phyloP scores from a whole-genome alignment of 2,113 vertebrate genomes.

The Gymnobelideus leadbeateri region DNA sequence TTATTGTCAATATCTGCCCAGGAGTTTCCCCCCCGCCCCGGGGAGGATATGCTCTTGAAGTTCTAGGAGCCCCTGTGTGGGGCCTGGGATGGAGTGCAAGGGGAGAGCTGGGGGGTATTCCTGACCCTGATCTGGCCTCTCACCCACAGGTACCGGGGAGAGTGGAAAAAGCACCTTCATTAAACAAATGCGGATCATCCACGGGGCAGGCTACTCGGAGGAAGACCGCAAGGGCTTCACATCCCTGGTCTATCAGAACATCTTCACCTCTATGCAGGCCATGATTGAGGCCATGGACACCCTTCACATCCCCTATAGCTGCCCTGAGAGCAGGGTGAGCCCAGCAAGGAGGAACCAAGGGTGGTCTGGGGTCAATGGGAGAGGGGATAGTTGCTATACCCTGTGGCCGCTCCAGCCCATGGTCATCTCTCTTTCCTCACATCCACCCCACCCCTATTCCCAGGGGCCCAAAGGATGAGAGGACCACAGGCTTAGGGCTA shows the following conservation, averaged over 20 bases:
- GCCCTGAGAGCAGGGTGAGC: constrained; percentile 88
- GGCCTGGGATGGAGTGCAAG: not conserved
- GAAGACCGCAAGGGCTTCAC: constrained; percentile 88
- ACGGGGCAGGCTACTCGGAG: constrained; percentile 91
- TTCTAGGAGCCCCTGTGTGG: too few species aligned
- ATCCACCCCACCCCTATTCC: too few species aligned
- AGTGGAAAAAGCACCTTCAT: constrained; percentile 96
- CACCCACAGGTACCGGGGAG: constrained; percentile 90
- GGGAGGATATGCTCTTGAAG: not conserved
- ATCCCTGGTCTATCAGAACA: constrained; percentile 91
- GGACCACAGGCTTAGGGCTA: not conserved
- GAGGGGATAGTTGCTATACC: not conserved
- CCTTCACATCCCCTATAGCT: constrained; percentile 87
- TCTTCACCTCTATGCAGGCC: constrained; percentile 88
- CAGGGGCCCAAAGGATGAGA: not conserved
- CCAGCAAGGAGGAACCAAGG: not conserved
- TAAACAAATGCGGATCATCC: constrained; percentile 95
- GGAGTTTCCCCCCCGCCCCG: too few species aligned
- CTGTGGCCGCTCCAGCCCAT: not conserved
- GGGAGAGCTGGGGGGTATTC: not conserved
- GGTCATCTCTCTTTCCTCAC: not conserved
- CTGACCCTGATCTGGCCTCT: not conserved
- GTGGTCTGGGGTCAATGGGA: not conserved
- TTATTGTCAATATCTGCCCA: not conserved
- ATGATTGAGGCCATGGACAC: constrained; percentile 88